Evolutionary conservation across 1,140 invertebrate genomes (phyloP).

Genomic region (Tribolium castaneum): DNA sequence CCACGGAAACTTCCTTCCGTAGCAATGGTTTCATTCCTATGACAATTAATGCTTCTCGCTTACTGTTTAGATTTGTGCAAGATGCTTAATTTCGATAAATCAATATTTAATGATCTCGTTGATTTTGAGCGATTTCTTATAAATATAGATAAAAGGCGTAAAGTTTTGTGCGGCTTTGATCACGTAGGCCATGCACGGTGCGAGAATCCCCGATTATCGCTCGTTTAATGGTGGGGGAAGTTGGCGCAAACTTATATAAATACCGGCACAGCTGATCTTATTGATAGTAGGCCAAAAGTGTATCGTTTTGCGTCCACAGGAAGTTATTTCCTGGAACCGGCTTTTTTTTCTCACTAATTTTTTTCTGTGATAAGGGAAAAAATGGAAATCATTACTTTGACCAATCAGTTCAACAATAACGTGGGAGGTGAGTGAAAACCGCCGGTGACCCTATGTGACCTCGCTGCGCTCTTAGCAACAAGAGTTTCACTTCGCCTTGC

Average conservation of each 20-base stretch:
- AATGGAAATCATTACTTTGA: constrained; percentile 20
- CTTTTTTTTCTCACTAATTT: background rate
- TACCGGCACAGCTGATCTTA: constrained; percentile 34
- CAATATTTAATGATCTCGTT: too few relatives aligned
- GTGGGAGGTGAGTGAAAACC: constrained; percentile 15
- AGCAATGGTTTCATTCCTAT: too few relatives aligned
- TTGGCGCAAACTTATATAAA: constrained; percentile 19
- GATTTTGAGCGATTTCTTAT: background rate
- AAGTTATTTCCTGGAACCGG: background rate
- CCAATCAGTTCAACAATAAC: constrained; percentile 35
- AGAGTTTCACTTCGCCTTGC: constrained; percentile 32
- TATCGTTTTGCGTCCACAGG: background rate
- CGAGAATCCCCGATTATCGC: constrained; percentile 26
- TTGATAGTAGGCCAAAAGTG: constrained; percentile 18
- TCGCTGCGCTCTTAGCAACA: constrained; percentile 38
- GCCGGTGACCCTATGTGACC: constrained; percentile 27
- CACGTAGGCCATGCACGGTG: constrained; percentile 7
- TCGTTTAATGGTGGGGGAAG: constrained; percentile 1
- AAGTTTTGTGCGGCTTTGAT: constrained; percentile 14
- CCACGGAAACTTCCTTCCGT: too few relatives aligned
- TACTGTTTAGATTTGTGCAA: too few relatives aligned
- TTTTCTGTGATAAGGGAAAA: background rate
- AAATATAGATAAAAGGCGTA: background rate
- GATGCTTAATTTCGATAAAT: too few relatives aligned
- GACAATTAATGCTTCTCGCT: too few relatives aligned